Evolutionary conservation across 30 jellyfish, hydroid and myxozoan genomes (phyloP).

Genomic region (Clytia hemisphaerica): DNA sequence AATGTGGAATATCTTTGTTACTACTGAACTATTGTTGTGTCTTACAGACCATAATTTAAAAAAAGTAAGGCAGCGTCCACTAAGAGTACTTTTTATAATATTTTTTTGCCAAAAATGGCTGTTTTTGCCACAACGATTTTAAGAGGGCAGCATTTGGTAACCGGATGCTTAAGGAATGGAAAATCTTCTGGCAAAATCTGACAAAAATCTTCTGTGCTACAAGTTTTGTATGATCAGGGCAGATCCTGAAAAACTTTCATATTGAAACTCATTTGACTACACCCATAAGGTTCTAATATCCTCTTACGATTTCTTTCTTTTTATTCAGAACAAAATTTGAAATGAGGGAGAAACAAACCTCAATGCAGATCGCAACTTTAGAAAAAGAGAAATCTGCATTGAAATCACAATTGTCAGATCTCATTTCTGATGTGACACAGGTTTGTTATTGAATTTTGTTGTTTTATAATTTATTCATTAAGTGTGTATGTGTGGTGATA

Average conservation of each 20-base stretch:
- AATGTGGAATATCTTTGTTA: neutral
- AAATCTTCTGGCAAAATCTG: too few relatives aligned
- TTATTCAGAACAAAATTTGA: conserved; percentile 55
- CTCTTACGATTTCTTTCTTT: too few relatives aligned
- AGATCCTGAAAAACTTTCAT: too few relatives aligned
- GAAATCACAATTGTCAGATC: conserved; percentile 59
- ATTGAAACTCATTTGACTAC: too few relatives aligned
- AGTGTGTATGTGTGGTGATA: neutral
- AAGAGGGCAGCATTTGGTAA: too few relatives aligned
- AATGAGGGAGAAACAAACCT: conserved; percentile 40
- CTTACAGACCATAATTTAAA: neutral
- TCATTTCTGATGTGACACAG: conserved; percentile 67
- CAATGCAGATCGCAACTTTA: conserved; percentile 45
- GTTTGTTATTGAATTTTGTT: conserved; percentile 28
- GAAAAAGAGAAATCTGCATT: conserved; percentile 75
- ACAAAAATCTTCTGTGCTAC: too few relatives aligned
- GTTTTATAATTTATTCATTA: neutral
- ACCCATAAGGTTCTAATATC: too few relatives aligned
- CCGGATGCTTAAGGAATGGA: too few relatives aligned
- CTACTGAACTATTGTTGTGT: neutral
- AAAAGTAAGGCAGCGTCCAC: too few relatives aligned
- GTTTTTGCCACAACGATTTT: neutral
- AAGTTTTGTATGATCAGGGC: too few relatives aligned
- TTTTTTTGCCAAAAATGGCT: neutral
- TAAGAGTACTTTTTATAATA: neutral